Evolutionary conservation across 2,113 vertebrate genomes (phyloP).

Genomic region (Microcebus lehilahytsara): DNA sequence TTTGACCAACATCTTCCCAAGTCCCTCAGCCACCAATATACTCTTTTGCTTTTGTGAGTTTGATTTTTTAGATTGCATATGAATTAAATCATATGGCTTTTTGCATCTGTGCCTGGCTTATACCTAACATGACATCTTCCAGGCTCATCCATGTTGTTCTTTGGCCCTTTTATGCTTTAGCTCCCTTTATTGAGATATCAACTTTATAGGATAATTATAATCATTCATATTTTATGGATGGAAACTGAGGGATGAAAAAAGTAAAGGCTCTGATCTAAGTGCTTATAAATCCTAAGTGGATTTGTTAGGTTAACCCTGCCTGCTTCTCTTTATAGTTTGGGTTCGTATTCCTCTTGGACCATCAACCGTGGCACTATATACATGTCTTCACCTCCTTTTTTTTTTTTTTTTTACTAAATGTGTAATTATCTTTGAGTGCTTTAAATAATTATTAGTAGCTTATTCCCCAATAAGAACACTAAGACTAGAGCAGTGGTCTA

Average conservation of each 20-base stretch:
- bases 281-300: background rate
- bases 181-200: background rate
- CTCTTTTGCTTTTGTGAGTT: background rate
- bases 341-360: background rate
- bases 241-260: background rate
- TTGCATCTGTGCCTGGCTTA: background rate
- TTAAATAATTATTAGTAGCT: background rate
- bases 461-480: background rate
- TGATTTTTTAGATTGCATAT: background rate
- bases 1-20: too few relatives aligned
- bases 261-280: background rate
- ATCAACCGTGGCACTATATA: too few relatives aligned
- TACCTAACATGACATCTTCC: too few relatives aligned
- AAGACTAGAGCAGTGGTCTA: background rate
- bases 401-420: background rate
- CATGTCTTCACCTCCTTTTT: background rate
- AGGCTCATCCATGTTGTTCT: background rate
- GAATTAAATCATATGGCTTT: background rate
- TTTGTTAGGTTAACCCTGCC: background rate
- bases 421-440: background rate
- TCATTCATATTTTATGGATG: background rate
- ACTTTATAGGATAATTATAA: background rate
- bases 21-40: accelerated
- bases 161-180: background rate
- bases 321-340: background rate